Conservation (phyloP, 2,888 invertebrate genomes). For the Conchocele bisecta region DNA sequence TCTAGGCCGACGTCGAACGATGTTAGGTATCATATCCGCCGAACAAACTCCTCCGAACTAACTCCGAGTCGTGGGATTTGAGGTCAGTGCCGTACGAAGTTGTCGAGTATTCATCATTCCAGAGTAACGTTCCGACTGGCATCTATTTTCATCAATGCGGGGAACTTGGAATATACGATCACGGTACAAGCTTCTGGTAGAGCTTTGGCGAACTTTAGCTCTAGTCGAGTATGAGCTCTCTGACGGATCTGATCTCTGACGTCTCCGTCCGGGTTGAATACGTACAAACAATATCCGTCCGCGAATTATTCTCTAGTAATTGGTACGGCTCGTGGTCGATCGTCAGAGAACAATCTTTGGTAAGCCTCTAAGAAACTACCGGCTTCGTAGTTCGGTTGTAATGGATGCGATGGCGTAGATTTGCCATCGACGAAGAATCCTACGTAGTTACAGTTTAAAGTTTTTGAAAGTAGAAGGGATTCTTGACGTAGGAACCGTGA, state of each 20-base stretch:
- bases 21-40: no score
- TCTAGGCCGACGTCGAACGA: no score
- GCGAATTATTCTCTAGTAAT: constrained; percentile 15
- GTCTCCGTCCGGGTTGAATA: constrained; percentile 19
- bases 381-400: constrained; percentile 29
- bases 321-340: not conserved
- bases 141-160: no score
- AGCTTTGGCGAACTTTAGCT: constrained; percentile 25
- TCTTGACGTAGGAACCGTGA: constrained; percentile 25
- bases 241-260: not conserved
- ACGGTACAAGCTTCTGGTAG: constrained; percentile 20
- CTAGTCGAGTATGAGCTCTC: constrained; percentile 36
- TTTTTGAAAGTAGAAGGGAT: constrained; percentile 32
- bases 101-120: no score
- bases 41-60: no score
- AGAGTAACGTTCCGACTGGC: no score
- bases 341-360: constrained; percentile 6
- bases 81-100: no score
- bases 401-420: constrained; percentile 21
- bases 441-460: constrained; percentile 27
- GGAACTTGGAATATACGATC: constrained; percentile 28
- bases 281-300: constrained; percentile 22
- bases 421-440: constrained; percentile 33
- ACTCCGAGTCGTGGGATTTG: no score
- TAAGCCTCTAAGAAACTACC: not conserved